A percentile compares a stretch with the other conserved stretches of the same genome.
Evolutionary conservation across 2,888 invertebrate species (phyloP).

Genomic region (Pyrrhia umbra): DNA sequence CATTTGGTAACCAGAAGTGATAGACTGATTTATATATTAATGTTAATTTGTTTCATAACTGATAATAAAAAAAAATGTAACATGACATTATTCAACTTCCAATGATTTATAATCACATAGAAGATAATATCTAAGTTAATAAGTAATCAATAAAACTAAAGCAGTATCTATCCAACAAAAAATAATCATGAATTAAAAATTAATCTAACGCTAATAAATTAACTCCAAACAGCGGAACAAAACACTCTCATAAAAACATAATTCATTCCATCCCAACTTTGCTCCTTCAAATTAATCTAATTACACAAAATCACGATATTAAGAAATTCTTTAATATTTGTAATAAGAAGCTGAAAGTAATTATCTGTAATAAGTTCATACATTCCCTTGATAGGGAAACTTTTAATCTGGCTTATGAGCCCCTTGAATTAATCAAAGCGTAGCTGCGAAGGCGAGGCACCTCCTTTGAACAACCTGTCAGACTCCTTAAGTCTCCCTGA

Average conservation of each 20-base stretch:
- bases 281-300: constrained; percentile 23
- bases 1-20: too few species aligned
- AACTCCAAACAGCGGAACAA: neutral
- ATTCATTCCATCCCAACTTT: neutral
- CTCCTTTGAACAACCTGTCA: constrained; percentile 63
- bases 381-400: constrained; percentile 75
- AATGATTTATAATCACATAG: neutral
- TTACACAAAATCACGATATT: constrained; percentile 48
- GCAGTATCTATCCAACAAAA: too few species aligned
- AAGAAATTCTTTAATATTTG: constrained; percentile 71
- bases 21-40: too few species aligned
- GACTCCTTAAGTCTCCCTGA: constrained; percentile 54
- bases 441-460: constrained; percentile 54
- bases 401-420: constrained; percentile 78
- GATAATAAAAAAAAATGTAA: too few species aligned
- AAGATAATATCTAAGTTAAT: too few species aligned
- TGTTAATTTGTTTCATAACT: too few species aligned
- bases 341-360: constrained; percentile 71
- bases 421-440: constrained; percentile 74
- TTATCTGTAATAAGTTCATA: constrained; percentile 77
- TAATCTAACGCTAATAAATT: neutral
- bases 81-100: neutral
- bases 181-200: too few species aligned
- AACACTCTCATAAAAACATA: neutral
- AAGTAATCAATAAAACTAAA: too few species aligned